Conservation (phyloP, 2,888 invertebrate genomes). For the Apodemia zela region DNA sequence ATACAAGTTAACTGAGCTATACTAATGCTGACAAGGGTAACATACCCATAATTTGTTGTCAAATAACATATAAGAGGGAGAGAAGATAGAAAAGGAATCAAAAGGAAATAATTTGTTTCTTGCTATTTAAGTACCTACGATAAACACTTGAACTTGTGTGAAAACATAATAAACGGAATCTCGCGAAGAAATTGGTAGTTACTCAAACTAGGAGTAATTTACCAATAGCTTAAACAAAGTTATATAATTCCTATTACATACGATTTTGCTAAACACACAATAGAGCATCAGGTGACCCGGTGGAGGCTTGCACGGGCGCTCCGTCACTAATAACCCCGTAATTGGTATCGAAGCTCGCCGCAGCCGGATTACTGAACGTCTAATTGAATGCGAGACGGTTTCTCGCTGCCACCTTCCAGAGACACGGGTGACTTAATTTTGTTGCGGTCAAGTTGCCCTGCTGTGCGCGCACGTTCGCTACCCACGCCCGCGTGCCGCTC, state of each 20-base stretch:
- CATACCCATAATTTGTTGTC: no score
- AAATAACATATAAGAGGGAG: no score
- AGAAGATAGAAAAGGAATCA: no score
- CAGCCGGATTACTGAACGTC: constrained; percentile 78
- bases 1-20: no score
- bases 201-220: neutral
- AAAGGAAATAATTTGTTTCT: no score
- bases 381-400: constrained; percentile 78
- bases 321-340: constrained; percentile 77
- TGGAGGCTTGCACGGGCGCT: constrained; percentile 51
- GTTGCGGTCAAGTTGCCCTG: constrained; percentile 71
- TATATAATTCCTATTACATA: constrained; percentile 20
- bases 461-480: constrained; percentile 64
- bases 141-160: neutral
- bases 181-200: neutral
- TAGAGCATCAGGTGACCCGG: constrained; percentile 38
- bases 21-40: no score
- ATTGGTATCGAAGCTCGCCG: constrained; percentile 79
- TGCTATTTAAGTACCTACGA: no score
- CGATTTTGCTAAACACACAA: constrained; percentile 30
- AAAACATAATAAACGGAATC: neutral
- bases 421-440: constrained; percentile 58
- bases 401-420: constrained; percentile 47
- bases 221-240: neutral
- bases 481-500: constrained; percentile 48